These are phyloP conservation scores for Cepphus grylle DNA, from an alignment of 2,113 vertebrate species.

Conservation along the genomic window DNA sequence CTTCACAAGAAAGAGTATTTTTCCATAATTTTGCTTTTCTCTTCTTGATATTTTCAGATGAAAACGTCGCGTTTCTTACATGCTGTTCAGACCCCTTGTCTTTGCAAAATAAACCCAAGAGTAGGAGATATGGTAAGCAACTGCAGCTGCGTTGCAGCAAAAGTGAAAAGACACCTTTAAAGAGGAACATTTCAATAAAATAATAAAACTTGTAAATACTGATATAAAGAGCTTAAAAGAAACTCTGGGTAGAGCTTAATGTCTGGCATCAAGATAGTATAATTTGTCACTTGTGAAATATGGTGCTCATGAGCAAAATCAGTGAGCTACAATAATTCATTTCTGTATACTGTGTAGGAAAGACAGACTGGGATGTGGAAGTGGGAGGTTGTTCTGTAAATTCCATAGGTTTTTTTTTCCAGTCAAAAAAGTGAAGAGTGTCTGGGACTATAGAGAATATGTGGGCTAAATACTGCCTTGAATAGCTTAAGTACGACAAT, in stretches of 20 bases:
- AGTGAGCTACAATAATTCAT: not conserved
- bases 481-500: not conserved
- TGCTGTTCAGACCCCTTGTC: not conserved
- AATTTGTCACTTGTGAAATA: slow-evolving; percentile 9
- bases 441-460: not conserved
- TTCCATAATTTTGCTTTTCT: not conserved
- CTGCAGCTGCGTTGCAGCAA: not conserved
- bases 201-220: not conserved
- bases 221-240: not conserved
- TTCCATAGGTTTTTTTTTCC: not conserved
- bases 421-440: not conserved
- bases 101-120: not conserved
- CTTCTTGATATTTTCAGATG: not conserved
- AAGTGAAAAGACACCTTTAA: not conserved
- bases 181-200: not conserved
- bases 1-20: not conserved
- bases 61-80: not conserved
- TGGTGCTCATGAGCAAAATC: not conserved
- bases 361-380: not conserved
- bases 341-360: not conserved
- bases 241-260: not conserved
- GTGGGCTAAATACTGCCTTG: not conserved
- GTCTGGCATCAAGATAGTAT: not conserved
- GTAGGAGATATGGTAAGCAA: not conserved
- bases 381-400: not conserved